Conservation (phyloP, 2,113 vertebrate genomes). For the Proteles cristata region DNA sequence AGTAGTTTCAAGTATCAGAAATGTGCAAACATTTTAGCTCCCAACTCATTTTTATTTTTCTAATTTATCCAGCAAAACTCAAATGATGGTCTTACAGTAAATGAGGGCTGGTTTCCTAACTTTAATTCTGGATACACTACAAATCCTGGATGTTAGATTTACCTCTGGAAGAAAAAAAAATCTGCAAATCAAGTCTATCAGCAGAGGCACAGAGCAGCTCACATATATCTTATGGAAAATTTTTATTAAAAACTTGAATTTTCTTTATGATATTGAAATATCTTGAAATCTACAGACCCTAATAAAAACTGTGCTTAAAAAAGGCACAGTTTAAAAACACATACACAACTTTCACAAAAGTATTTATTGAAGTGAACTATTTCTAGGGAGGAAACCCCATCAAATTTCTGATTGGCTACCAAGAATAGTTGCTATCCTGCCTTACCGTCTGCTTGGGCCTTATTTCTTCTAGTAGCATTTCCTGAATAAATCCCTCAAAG, state of each 20-base stretch:
- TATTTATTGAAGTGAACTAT: background rate
- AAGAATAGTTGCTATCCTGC: background rate
- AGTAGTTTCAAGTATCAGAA: background rate
- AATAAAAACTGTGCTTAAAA: background rate
- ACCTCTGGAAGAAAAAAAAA: background rate
- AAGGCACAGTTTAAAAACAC: background rate
- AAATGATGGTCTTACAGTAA: background rate
- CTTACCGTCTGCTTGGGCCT: background rate
- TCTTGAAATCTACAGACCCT: background rate
- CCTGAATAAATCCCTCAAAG: background rate
- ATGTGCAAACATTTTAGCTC: background rate
- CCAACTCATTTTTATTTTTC: conserved; percentile 14
- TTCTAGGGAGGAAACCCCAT: background rate
- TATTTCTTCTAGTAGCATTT: background rate
- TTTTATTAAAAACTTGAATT: conserved; percentile 13
- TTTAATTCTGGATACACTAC: background rate
- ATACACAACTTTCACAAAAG: background rate
- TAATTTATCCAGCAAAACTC: background rate
- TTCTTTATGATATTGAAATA: background rate
- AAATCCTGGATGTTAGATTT: background rate
- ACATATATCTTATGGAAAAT: background rate
- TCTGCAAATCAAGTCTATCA: background rate
- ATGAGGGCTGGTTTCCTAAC: background rate
- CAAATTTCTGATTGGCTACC: background rate
- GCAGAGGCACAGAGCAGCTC: background rate